Evolutionary conservation across 2,113 vertebrate genomes (phyloP).

Genomic region (Rhabdornis inornatus): DNA sequence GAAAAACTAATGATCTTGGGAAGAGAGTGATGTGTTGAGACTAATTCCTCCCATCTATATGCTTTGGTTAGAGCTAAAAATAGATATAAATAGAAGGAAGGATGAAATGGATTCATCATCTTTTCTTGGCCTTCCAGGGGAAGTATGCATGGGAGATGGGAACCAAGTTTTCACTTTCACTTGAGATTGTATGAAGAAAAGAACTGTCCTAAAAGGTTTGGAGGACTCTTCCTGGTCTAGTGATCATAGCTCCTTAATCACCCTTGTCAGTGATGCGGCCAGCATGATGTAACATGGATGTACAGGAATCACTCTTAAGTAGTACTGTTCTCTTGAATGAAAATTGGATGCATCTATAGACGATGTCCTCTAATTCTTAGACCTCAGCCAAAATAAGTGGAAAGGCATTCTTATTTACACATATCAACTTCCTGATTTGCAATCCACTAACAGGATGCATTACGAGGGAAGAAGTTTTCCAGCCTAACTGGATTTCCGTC

Average conservation of each 20-base stretch:
- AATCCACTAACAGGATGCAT: background rate
- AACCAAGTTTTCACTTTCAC: background rate
- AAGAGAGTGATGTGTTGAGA: background rate
- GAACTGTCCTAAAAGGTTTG: background rate
- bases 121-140: background rate
- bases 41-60: background rate
- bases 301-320: background rate
- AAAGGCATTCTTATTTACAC: background rate
- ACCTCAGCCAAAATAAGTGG: background rate
- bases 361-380: background rate
- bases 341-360: background rate
- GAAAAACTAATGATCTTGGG: background rate
- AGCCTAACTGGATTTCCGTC: background rate
- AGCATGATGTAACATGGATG: background rate
- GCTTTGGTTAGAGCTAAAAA: conserved; percentile 7
- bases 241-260: background rate
- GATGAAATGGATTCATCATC: background rate
- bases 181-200: background rate
- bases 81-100: conserved; percentile 7
- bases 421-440: background rate
- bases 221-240: background rate
- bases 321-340: background rate
- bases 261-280: background rate
- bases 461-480: background rate
- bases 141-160: background rate